Conservation (phyloP, 1,140 invertebrate genomes). For the Formica exsecta region DNA sequence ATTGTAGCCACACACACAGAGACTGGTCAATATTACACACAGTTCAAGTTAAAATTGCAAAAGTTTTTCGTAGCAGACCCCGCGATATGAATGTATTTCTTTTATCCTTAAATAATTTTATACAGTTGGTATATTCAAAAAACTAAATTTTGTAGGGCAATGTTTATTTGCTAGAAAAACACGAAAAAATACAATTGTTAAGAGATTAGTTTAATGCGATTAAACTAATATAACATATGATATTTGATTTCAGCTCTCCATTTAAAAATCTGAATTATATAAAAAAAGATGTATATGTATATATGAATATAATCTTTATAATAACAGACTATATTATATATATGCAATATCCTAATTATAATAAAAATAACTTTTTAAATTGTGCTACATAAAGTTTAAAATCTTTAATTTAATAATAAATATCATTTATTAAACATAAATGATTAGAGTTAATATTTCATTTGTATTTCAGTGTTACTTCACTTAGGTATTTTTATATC, state of each 20-base stretch:
- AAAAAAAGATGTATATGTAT: neutral
- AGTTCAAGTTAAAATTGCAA: neutral
- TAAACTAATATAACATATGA: too few relatives aligned
- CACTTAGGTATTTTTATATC: neutral
- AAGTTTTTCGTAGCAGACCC: neutral
- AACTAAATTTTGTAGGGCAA: too few relatives aligned
- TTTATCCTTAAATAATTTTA: neutral
- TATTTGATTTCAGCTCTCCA: neutral
- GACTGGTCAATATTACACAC: neutral
- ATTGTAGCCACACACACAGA: neutral
- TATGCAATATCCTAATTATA: too few relatives aligned
- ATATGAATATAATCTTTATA: too few relatives aligned
- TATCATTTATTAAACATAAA: neutral
- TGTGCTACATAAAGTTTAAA: neutral
- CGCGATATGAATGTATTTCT: neutral
- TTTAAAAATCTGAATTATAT: constrained; percentile 3
- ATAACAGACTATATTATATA: too few relatives aligned
- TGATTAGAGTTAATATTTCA: neutral
- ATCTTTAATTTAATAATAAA: neutral
- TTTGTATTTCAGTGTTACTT: neutral
- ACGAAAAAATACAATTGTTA: too few relatives aligned
- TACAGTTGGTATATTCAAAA: too few relatives aligned
- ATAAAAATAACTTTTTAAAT: neutral
- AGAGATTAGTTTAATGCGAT: too few relatives aligned
- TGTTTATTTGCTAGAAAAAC: too few relatives aligned